Evolutionary conservation across 2,888 invertebrate genomes (phyloP), one percentile per base, ranked within the genome.

Genomic region (Nudaria mundana): DNA sequence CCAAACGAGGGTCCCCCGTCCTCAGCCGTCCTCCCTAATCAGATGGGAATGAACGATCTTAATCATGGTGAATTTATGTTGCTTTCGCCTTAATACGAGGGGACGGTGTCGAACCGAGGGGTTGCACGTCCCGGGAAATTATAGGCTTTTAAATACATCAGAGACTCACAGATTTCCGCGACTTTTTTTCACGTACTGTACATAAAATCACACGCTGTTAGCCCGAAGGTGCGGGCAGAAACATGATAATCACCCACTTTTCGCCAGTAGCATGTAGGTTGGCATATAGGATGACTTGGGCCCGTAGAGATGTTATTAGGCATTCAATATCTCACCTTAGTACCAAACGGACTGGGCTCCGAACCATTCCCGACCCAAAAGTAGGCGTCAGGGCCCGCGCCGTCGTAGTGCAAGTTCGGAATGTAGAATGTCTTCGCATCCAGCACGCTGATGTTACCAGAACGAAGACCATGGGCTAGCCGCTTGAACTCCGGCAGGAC

Each of bases 321-420:
- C 8, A 5, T 5, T 30, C 8, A 18, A 20, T 6, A 10, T 29
- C 56, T 52, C 31, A 92, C 93, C 90, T 97, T 97, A 56, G 93
- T 93, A 16, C 97, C 97, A 78, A 93, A 93, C 11, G 94, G 90
- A 62, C 91, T 93, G 0, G 97, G 96, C 55, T 95, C 94, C 0
- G 92, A 87, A 3, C 97, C 97, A 61, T 93, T 96, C 10, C 97
- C 97, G n/a, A 97, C 97, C 95, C 96, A 97, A 81, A 97, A 97
- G 80, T 96, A 97, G 0, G 97, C 97, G 71, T 97, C 97, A 0
- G 97, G 97, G 0, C 96, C 97, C 1, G 94, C 94, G 18, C 97
- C 97, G 64, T 97, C 97, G 71, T 97, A 97, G 68, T 97, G 96
- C 57, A 97, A 85, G 84, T 97, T 97, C 5, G 97, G 97, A 53